Evolutionary conservation across 2,888 invertebrate species (phyloP).

Genomic region (Allacma fusca): DNA sequence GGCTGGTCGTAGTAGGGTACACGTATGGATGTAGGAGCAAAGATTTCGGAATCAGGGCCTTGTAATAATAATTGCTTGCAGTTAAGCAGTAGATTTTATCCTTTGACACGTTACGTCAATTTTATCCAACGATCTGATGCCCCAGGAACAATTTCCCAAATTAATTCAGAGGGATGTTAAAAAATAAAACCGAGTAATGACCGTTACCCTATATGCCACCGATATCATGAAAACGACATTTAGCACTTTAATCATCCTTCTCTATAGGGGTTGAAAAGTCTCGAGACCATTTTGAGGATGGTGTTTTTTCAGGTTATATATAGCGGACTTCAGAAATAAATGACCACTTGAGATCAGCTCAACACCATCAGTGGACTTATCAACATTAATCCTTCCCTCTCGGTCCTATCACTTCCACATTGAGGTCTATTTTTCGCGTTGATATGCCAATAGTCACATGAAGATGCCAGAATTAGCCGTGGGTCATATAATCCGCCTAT

Average conservation of each 20-base stretch:
- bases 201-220: not conserved
- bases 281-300: no score
- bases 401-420: not conserved
- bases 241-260: no score
- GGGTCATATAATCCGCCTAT: not conserved
- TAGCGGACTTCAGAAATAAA: not conserved
- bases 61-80: no score
- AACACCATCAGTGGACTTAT: no score
- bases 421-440: slow-evolving; percentile 4
- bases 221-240: no score
- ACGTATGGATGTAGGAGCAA: no score
- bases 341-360: not conserved
- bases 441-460: not conserved
- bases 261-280: no score
- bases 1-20: no score
- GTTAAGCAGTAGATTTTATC: not conserved
- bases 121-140: slow-evolving; percentile 22
- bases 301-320: not conserved
- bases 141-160: slow-evolving; percentile 30
- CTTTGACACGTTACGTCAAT: not conserved
- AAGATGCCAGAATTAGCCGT: not conserved
- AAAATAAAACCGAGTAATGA: slow-evolving; percentile 21
- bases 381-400: not conserved
- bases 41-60: no score
- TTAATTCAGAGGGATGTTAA: slow-evolving; percentile 26